Evolutionary conservation across 2,888 invertebrate species (phyloP).

Genomic region (Omphaloscelis lunosa): DNA sequence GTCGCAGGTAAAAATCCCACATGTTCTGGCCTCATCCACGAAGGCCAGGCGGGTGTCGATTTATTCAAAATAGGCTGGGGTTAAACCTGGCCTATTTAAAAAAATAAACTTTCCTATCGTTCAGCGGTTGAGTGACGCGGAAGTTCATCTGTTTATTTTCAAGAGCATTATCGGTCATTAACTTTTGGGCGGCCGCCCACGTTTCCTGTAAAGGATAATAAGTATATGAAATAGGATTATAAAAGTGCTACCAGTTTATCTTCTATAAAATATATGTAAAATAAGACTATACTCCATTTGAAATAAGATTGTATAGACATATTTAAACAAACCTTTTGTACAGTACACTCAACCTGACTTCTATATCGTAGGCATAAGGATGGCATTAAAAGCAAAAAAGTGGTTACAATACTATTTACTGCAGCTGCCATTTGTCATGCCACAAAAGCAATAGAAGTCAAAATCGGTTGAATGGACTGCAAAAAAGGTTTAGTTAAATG

Average conservation of each 20-base stretch:
- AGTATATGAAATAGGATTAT: neutral
- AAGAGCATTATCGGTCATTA: slow-evolving; percentile 46
- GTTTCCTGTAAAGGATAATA: slow-evolving; percentile 65
- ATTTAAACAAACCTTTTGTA: too few relatives aligned
- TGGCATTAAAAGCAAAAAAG: too few relatives aligned
- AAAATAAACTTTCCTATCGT: slow-evolving; percentile 78
- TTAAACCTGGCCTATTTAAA: slow-evolving; percentile 60
- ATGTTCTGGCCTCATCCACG: neutral
- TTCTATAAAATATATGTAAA: neutral
- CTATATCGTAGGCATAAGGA: too few relatives aligned
- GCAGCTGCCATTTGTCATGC: too few relatives aligned
- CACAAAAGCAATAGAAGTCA: too few relatives aligned
- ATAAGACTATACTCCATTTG: neutral
- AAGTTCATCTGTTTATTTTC: slow-evolving; percentile 58
- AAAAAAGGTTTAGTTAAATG: too few relatives aligned
- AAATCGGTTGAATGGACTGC: too few relatives aligned
- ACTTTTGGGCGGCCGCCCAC: slow-evolving; percentile 58
- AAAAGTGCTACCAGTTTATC: neutral
- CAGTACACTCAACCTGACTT: too few relatives aligned
- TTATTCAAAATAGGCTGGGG: neutral
- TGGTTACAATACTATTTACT: too few relatives aligned
- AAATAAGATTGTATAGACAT: too few relatives aligned
- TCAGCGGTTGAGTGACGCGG: slow-evolving; percentile 75
- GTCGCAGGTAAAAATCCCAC: neutral
- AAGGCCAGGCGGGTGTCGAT: neutral